These are phyloP conservation scores for Boulengeromyrus knoepffleri DNA, from an alignment of 2,113 vertebrate genomes.

Conservation along the genomic window DNA sequence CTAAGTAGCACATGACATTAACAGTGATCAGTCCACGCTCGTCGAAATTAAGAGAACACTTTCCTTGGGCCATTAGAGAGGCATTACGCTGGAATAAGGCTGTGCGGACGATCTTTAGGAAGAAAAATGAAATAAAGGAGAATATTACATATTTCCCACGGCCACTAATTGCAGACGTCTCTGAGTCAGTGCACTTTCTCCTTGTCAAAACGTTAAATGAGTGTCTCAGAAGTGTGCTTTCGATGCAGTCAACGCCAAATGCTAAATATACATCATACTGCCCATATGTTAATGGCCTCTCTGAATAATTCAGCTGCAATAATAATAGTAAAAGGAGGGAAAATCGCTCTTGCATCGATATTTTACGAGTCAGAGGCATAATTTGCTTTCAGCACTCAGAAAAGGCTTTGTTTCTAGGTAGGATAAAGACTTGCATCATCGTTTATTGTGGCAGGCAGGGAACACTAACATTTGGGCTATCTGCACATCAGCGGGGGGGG, in stretches of 20 bases:
- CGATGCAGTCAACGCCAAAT: slow-evolving; percentile 54
- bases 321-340: slow-evolving; percentile 62
- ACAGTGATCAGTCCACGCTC: slow-evolving; percentile 36
- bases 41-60: slow-evolving; percentile 42
- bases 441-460: slow-evolving; percentile 45
- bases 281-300: slow-evolving; percentile 64
- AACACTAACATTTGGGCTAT: slow-evolving; percentile 26
- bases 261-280: slow-evolving; percentile 68
- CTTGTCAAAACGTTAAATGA: slow-evolving; percentile 54
- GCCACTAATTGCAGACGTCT: slow-evolving; percentile 62
- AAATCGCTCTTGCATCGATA: slow-evolving; percentile 58
- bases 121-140: slow-evolving; percentile 10
- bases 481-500: slow-evolving; percentile 27
- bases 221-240: slow-evolving; percentile 57
- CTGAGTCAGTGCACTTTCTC: slow-evolving; percentile 47
- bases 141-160: slow-evolving; percentile 36
- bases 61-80: slow-evolving; percentile 35
- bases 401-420: slow-evolving; percentile 36
- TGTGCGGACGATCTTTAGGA: slow-evolving; percentile 37
- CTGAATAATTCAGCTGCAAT: slow-evolving; percentile 73
- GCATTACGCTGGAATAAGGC: slow-evolving; percentile 29
- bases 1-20: slow-evolving; percentile 29
- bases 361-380: slow-evolving; percentile 55
- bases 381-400: slow-evolving; percentile 62
- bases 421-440: slow-evolving; percentile 49